phyloP scores from a whole-genome alignment of 2,797 vertebrate species.

The Cryptoprocta ferox region DNA sequence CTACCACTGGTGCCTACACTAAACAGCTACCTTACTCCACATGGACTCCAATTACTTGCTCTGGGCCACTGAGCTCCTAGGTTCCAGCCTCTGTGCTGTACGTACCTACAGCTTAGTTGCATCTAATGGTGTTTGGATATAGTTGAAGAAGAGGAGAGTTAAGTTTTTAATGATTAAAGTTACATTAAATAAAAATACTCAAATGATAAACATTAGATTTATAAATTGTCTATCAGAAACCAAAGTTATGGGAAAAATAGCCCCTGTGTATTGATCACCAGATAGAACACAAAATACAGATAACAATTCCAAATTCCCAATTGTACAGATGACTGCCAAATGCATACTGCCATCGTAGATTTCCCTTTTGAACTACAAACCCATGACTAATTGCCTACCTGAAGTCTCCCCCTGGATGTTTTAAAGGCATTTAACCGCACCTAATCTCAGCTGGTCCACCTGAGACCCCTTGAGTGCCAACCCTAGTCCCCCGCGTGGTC shows the following conservation, averaged over 20 bases:
- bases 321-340: not conserved
- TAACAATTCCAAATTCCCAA: not conserved
- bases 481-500: too few species aligned
- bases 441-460: too few species aligned
- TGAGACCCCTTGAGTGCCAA: too few species aligned
- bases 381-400: not conserved
- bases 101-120: not conserved
- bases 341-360: not conserved
- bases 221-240: not conserved
- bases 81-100: not conserved
- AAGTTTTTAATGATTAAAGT: not conserved
- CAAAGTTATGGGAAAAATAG: not conserved
- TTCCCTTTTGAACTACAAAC: not conserved
- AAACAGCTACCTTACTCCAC: not conserved
- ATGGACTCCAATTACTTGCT: not conserved
- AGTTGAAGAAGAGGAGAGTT: not conserved
- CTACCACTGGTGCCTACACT: too few species aligned
- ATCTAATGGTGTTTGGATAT: not conserved
- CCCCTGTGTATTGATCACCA: not conserved
- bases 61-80: not conserved
- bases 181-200: not conserved
- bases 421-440: too few species aligned
- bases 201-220: constrained; percentile 5
- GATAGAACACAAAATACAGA: not conserved
- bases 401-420: not conserved